Evolutionary conservation across 2,888 invertebrate genomes (phyloP).

Genomic region (Campoletis raptor): DNA sequence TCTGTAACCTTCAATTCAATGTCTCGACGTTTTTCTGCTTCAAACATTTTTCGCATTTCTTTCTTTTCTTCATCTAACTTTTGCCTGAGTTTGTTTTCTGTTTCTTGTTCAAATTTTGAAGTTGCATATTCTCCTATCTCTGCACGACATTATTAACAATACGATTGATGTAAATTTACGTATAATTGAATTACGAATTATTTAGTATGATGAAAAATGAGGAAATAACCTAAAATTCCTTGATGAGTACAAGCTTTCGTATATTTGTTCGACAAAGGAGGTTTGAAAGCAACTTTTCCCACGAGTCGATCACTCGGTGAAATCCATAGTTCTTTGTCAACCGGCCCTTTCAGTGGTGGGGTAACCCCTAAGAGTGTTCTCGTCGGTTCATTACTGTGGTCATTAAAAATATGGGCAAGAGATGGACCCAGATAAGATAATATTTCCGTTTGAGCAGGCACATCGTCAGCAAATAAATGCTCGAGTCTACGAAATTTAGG

Average conservation of each 20-base stretch:
- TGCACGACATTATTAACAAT: slow-evolving; percentile 19
- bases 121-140: slow-evolving; percentile 75
- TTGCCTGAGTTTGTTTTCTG: slow-evolving; percentile 71
- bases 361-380: slow-evolving; percentile 72
- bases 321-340: slow-evolving; percentile 71
- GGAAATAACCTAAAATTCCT: slow-evolving; percentile 74
- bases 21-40: slow-evolving; percentile 76
- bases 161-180: slow-evolving; percentile 3
- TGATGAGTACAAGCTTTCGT: slow-evolving; percentile 75
- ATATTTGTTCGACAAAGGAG: slow-evolving; percentile 65
- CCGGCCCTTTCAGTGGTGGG: slow-evolving; percentile 71
- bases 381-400: slow-evolving; percentile 72
- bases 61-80: slow-evolving; percentile 69
- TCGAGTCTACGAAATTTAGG: slow-evolving; percentile 63
- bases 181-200: slow-evolving; percentile 1
- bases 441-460: slow-evolving; percentile 73
- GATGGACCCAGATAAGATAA: slow-evolving; percentile 72
- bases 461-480: slow-evolving; percentile 48
- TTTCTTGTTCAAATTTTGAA: slow-evolving; percentile 70
- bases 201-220: not conserved
- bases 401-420: slow-evolving; percentile 74
- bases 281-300: slow-evolving; percentile 68
- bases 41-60: slow-evolving; percentile 72
- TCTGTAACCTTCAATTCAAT: slow-evolving; percentile 68
- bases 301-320: slow-evolving; percentile 76